Evolutionary conservation across 2,888 invertebrate species (phyloP).

Genomic region (Chironomus riparius): DNA sequence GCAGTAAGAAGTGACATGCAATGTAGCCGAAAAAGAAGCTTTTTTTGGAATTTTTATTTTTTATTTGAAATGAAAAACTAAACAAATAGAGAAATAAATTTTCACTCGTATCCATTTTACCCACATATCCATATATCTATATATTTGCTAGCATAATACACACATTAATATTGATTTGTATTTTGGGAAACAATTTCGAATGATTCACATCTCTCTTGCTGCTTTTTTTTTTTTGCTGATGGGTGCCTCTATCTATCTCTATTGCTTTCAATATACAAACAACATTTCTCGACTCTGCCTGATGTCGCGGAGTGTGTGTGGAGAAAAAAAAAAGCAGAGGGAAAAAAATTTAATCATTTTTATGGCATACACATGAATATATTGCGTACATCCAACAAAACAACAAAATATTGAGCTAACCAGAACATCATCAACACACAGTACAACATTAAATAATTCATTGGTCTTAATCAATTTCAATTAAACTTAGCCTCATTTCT

Average conservation of each 20-base stretch:
- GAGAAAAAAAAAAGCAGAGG: not conserved
- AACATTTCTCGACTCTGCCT: not conserved
- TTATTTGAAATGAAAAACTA: not conserved
- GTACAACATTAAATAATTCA: constrained; percentile 19
- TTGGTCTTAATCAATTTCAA: constrained; percentile 27
- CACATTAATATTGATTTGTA: constrained; percentile 25
- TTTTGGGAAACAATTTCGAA: not conserved
- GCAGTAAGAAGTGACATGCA: not conserved
- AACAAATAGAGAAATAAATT: not conserved
- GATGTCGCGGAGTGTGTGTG: no score
- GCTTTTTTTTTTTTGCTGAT: no score
- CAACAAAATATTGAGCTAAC: not conserved
- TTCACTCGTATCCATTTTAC: not conserved
- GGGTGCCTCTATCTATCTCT: not conserved
- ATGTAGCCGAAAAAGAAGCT: not conserved
- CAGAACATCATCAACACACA: not conserved
- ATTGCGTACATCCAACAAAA: not conserved
- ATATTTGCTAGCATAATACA: not conserved
- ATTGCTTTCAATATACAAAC: not conserved
- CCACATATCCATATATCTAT: not conserved
- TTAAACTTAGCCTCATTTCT: constrained; percentile 22
- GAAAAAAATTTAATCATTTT: constrained; percentile 23
- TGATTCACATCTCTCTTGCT: not conserved
- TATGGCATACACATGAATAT: constrained; percentile 2
- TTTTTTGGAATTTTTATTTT: not conserved